These are phyloP conservation scores for Eupithecia subfuscata DNA, from an alignment of 2,888 invertebrate species.

Conservation along the genomic window DNA sequence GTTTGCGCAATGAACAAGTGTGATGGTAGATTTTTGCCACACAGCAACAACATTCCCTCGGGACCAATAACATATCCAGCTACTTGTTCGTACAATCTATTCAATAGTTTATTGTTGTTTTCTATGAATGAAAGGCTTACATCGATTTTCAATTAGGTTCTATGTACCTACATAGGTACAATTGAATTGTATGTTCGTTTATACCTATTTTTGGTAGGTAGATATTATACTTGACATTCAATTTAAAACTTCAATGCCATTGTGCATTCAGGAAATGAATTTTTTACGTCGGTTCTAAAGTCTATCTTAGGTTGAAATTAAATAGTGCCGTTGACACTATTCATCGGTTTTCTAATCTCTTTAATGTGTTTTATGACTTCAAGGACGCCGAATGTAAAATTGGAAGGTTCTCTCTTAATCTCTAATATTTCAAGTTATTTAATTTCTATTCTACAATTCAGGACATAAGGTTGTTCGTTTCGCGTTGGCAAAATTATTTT, in stretches of 20 bases:
- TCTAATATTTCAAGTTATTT: not conserved
- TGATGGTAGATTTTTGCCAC: not conserved
- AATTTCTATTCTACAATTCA: not conserved
- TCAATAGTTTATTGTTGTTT: not conserved
- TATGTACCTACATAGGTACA: not conserved
- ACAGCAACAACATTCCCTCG: not conserved
- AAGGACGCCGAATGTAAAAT: not conserved
- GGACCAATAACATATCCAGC: too few species aligned
- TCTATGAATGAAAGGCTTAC: not conserved
- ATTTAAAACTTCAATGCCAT: constrained; percentile 64
- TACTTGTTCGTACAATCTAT: not conserved
- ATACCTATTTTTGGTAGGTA: constrained; percentile 11
- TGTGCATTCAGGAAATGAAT: constrained; percentile 58
- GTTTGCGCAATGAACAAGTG: not conserved
- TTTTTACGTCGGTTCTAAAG: constrained; percentile 32
- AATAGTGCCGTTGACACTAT: not conserved
- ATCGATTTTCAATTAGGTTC: not conserved
- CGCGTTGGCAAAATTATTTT: too few species aligned
- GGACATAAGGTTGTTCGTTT: not conserved
- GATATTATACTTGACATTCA: constrained; percentile 44
- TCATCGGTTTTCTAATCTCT: not conserved
- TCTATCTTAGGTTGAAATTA: not conserved
- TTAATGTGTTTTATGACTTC: not conserved
- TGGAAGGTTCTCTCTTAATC: not conserved
- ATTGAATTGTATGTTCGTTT: constrained; percentile 27